A percentile compares a stretch with the other conserved stretches of the same genome.
phyloP scores from a whole-genome alignment of 2,888 invertebrate genomes.

The Argyra leucocephala region DNA sequence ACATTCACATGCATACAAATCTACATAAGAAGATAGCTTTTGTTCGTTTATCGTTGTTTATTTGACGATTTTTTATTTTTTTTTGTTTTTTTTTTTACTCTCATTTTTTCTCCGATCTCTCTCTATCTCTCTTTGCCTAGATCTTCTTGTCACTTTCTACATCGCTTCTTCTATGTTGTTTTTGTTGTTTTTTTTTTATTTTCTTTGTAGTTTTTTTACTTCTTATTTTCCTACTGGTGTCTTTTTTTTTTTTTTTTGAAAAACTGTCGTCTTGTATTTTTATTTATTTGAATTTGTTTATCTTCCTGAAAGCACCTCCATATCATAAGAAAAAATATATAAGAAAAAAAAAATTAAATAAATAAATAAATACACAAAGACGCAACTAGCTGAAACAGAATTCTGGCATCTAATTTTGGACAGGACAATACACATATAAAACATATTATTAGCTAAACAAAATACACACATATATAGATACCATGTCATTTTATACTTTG shows the following conservation, averaged over 20 bases:
- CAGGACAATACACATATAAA: not conserved
- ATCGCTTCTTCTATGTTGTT: not conserved
- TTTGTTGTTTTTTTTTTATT: not conserved
- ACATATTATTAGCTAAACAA: no score
- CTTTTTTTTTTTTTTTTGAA: not conserved
- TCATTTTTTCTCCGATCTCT: no score
- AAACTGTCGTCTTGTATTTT: constrained; percentile 2
- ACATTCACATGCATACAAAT: not conserved
- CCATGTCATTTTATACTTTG: not conserved
- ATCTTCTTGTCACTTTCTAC: not conserved
- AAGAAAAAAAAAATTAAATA: not conserved
- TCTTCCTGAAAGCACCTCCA: not conserved
- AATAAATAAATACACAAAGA: not conserved
- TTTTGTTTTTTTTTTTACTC: not conserved
- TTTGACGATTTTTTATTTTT: not conserved
- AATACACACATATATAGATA: not conserved
- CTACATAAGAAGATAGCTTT: not conserved
- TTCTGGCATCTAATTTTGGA: not conserved
- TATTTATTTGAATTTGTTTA: constrained; percentile 2
- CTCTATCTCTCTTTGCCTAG: no score
- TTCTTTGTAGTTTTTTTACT: not conserved
- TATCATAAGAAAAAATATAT: not conserved
- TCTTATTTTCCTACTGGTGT: not conserved
- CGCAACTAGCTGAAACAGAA: constrained; percentile 1
- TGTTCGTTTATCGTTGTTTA: constrained; percentile 4